Base-by-base conservation (phyloP, 2,113 vertebrate species). In the Chaetodon trifascialis region DNA sequence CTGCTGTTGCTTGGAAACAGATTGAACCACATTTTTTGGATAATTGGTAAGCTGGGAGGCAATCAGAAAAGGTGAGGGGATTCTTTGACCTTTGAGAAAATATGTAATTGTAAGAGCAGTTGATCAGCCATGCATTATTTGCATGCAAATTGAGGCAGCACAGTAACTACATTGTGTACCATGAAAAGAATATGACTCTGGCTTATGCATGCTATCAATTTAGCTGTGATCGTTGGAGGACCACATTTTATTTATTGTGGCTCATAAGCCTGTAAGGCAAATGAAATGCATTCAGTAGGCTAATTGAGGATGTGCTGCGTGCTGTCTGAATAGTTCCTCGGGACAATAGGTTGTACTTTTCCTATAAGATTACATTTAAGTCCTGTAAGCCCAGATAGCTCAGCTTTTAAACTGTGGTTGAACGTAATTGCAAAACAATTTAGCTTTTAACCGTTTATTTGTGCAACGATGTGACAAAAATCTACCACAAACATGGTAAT, bases 391-490 rank as follows among this genome's bases (percentile, higher is more conserved):
- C 16, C 59, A 40, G 34, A 73, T 36, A 76, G 23, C 44, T 64
- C 12, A 2, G 34, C 55, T 80, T 83, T 34, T 56, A 52, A 75
- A 81, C 54, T 49, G 21, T 23, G 10, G 64, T 49, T 56, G 7
- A 73, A 73, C 23, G 80, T n/a, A n/a, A n/a, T n/a, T n/a, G 65
- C 49, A 85, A 85, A 52, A 54, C 60, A 69, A 63, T 38, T 71
- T 49, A 60, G 7, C 60, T 91, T 91, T 89, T 73, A 82, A 88
- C 56, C 62, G 8, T 95, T 95, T 95, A 95, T 95, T 95, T 94
- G 91, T 93, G 93, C 90, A 93, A 94, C 90, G 91, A 76, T 83
- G 88, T 93, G 92, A 95, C 93, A 92, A 94, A 58, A 93, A 89
- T 90, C 82, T 91, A 91, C 91, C 93, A 94, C 91, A 93, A 84